Conservation (phyloP, 2,888 invertebrate genomes). For the Agriopis aurantiaria region DNA sequence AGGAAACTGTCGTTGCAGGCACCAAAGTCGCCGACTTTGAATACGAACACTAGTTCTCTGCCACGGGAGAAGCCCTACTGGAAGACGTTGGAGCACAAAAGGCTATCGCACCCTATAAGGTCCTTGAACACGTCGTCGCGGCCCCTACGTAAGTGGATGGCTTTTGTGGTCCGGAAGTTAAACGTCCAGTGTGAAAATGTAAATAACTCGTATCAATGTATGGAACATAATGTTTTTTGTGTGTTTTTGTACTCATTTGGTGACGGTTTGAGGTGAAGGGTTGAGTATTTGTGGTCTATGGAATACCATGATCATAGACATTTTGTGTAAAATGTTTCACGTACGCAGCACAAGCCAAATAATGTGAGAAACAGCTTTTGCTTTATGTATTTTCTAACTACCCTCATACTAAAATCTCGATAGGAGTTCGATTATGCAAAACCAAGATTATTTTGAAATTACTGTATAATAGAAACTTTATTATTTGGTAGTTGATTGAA, state of each 20-base stretch:
- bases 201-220: conserved; percentile 52
- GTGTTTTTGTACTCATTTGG: conserved; percentile 35
- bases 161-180: conserved; percentile 39
- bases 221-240: conserved; percentile 56
- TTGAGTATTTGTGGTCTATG: conserved; percentile 25
- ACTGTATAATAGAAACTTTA: no score
- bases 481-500: no score
- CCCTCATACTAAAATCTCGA: conserved; percentile 19
- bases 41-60: conserved; percentile 68
- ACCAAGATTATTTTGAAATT: background rate
- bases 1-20: conserved; percentile 73
- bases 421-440: background rate
- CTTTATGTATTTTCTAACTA: conserved; percentile 41
- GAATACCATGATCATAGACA: conserved; percentile 3
- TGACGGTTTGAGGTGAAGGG: conserved; percentile 47
- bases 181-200: conserved; percentile 40
- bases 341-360: background rate
- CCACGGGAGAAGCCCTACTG: conserved; percentile 76
- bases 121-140: conserved; percentile 73
- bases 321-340: conserved; percentile 1
- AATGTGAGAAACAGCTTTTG: conserved; percentile 18
- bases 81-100: conserved; percentile 80
- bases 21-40: conserved; percentile 57
- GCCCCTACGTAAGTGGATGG: conserved; percentile 76
- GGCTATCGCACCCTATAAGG: conserved; percentile 77